These are phyloP conservation scores for Chionodraco myersi DNA, from an alignment of 2,113 vertebrate species.

Conservation along the genomic window DNA sequence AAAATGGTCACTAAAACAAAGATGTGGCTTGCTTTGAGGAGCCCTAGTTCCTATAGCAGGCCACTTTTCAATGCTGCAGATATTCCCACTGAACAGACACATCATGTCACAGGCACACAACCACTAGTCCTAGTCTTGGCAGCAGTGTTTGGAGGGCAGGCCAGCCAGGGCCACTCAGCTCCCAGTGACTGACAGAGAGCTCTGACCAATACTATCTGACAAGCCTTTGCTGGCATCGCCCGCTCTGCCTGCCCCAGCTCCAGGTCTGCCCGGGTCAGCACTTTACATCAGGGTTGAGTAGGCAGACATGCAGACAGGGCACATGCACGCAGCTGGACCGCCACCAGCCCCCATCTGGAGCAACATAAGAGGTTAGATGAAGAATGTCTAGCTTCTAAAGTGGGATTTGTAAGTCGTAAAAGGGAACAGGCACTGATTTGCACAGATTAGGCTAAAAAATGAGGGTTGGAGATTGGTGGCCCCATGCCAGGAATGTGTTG, in stretches of 20 bases:
- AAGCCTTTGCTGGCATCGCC: slow-evolving; percentile 56
- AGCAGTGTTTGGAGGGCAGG: slow-evolving; percentile 28
- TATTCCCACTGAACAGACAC: slow-evolving; percentile 18
- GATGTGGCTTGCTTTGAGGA: background rate
- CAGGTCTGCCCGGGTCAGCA: slow-evolving; percentile 72
- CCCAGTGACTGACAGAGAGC: slow-evolving; percentile 38
- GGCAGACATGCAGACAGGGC: slow-evolving; percentile 58
- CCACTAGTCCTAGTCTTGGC: slow-evolving; percentile 2
- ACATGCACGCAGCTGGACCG: slow-evolving; percentile 46
- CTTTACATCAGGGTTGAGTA: slow-evolving; percentile 71
- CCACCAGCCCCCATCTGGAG: slow-evolving; percentile 39
- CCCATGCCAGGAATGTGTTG: slow-evolving; percentile 61
- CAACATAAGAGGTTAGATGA: slow-evolving; percentile 53
- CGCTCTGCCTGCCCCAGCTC: slow-evolving; percentile 34
- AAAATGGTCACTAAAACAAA: too few species aligned
- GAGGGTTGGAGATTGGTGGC: slow-evolving; percentile 39
- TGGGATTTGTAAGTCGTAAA: slow-evolving; percentile 67
- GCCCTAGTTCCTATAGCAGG: background rate
- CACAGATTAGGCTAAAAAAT: slow-evolving; percentile 70
- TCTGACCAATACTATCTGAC: slow-evolving; percentile 68
- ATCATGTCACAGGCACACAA: slow-evolving; percentile 16
- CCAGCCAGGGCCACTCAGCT: slow-evolving; percentile 24
- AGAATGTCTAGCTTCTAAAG: slow-evolving; percentile 61
- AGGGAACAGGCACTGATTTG: slow-evolving; percentile 63
- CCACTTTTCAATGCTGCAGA: slow-evolving; percentile 2